These are phyloP conservation scores for Paedocypris sp. DNA, from an alignment of 2,113 vertebrate species.

Conservation along the genomic window DNA sequence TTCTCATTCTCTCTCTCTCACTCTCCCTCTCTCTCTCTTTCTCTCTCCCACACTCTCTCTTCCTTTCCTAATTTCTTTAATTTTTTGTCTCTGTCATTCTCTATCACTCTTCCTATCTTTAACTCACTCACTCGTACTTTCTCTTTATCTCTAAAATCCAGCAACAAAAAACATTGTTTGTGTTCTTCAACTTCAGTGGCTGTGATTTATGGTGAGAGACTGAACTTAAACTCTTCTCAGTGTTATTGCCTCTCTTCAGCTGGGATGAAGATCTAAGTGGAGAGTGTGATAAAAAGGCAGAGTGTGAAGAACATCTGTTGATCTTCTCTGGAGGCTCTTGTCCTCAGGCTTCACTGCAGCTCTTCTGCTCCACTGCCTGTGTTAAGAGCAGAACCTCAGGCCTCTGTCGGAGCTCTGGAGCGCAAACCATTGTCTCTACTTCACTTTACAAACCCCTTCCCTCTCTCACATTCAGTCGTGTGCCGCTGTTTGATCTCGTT, in stretches of 20 bases:
- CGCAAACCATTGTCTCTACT: neutral
- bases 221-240: conserved; percentile 10
- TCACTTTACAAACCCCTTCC: neutral
- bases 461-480: no score
- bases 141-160: no score
- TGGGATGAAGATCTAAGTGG: neutral
- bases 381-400: conserved; percentile 11
- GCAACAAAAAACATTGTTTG: neutral
- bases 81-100: no score
- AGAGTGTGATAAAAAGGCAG: neutral
- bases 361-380: conserved; percentile 14
- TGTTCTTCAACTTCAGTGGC: neutral
- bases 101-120: no score
- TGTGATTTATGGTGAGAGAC: conserved; percentile 7
- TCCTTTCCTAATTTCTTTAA: no score
- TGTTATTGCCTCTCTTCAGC: conserved; percentile 6
- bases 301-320: conserved; percentile 12
- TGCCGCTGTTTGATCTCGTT: no score
- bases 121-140: no score
- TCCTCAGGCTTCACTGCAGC: neutral
- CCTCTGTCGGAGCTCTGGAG: neutral
- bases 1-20: no score
- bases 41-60: no score
- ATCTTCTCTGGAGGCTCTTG: conserved; percentile 4
- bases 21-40: no score